Conservation (phyloP, 2,888 invertebrate species). For the Gastrophysa polygoni region DNA sequence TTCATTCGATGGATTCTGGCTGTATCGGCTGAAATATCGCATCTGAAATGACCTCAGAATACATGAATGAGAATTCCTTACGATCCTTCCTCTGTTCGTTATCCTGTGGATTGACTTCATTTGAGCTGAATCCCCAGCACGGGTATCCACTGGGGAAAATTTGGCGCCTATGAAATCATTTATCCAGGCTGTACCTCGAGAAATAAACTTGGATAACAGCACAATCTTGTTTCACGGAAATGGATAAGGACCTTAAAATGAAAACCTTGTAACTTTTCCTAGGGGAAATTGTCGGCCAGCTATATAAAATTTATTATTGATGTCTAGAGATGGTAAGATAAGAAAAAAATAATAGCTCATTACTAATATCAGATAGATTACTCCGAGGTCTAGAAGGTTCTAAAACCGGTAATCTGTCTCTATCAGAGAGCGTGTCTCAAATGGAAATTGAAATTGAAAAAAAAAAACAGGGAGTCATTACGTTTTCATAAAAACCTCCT, state of each 20-base stretch:
- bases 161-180: conserved; percentile 13
- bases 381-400: too few relatives aligned
- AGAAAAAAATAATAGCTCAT: too few relatives aligned
- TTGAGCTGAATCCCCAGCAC: background rate
- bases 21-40: too few relatives aligned
- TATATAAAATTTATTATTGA: background rate
- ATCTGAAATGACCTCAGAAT: background rate
- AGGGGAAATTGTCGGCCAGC: conserved; percentile 24
- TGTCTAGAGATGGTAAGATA: background rate
- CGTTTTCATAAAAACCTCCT: too few relatives aligned
- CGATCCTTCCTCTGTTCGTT: background rate
- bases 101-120: background rate
- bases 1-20: too few relatives aligned
- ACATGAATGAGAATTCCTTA: background rate
- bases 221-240: conserved; percentile 23
- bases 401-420: too few relatives aligned
- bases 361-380: too few relatives aligned
- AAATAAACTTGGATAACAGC: conserved; percentile 15
- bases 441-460: too few relatives aligned
- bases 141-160: conserved; percentile 7
- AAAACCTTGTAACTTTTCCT: conserved; percentile 22
- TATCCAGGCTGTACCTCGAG: background rate
- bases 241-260: conserved; percentile 23
- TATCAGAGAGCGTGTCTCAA: too few relatives aligned
- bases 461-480: too few relatives aligned